phyloP scores from a whole-genome alignment of 2,888 invertebrate genomes.

The Lepidochrysops patricia region DNA sequence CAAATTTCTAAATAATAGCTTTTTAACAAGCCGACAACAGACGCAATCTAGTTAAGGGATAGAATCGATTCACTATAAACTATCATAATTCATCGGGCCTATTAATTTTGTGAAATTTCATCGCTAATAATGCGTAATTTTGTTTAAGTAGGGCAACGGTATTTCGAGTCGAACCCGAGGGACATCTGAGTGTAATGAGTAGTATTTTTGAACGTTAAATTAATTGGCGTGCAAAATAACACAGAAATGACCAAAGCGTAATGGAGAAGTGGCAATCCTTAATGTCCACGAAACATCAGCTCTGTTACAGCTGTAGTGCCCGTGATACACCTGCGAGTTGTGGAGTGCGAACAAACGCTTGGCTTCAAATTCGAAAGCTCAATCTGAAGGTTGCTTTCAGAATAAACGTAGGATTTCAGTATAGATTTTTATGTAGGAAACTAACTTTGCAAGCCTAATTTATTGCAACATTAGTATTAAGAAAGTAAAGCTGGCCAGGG shows the following conservation, averaged over 20 bases:
- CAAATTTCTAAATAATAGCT: conserved; percentile 66
- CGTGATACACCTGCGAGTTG: background rate
- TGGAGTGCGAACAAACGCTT: background rate
- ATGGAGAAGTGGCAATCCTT: conserved; percentile 39
- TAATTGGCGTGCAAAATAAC: conserved; percentile 8
- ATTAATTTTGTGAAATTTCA: background rate
- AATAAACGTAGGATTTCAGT: too few relatives aligned
- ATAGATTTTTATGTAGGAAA: background rate
- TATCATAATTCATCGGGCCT: conserved; percentile 3
- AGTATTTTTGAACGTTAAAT: background rate
- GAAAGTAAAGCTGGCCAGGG: too few relatives aligned
- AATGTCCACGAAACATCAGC: conserved; percentile 49
- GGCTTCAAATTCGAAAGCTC: background rate
- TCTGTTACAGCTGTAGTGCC: conserved; percentile 24
- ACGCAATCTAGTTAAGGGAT: conserved; percentile 19
- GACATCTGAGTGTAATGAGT: background rate
- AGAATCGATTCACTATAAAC: background rate
- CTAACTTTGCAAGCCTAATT: background rate
- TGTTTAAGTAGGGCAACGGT: background rate
- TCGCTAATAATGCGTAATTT: background rate
- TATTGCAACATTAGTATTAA: too few relatives aligned
- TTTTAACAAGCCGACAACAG: conserved; percentile 62
- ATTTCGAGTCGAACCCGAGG: background rate
- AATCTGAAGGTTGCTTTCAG: background rate
- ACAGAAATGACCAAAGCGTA: conserved; percentile 27